Evolutionary conservation across 2,113 vertebrate species (phyloP).

Genomic region (Cariama cristata): DNA sequence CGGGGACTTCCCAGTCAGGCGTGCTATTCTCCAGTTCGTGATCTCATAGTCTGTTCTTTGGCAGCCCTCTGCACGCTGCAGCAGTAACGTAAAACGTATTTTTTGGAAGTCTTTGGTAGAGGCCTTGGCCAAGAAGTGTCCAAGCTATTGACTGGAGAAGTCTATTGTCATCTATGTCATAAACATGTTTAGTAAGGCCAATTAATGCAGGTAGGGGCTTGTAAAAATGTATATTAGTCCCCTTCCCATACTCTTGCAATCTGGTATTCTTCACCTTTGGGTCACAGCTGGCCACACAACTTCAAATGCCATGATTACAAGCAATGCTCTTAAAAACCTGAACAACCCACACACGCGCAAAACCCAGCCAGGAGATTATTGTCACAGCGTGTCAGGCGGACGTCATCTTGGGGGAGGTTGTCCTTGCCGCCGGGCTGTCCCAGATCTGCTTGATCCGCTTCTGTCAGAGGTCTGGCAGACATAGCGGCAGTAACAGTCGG

Average conservation of each 20-base stretch:
- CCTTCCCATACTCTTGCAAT: neutral
- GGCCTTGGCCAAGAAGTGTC: neutral
- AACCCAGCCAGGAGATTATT: neutral
- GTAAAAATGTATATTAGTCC: neutral
- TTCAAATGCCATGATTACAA: neutral
- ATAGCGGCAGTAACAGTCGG: accelerated
- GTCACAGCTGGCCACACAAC: neutral
- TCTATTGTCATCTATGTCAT: neutral
- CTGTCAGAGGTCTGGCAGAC: neutral
- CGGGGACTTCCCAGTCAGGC: neutral
- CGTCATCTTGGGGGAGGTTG: neutral
- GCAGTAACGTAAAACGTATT: neutral
- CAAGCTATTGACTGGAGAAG: neutral
- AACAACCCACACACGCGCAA: no score
- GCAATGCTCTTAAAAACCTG: neutral
- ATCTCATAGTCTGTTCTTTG: slow-evolving; percentile 44
- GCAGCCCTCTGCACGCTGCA: neutral
- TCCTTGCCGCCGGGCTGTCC: no score
- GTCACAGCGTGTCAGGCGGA: accelerated
- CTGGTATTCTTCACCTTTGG: neutral
- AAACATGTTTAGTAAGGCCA: neutral
- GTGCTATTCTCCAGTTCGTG: neutral
- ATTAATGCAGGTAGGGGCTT: neutral
- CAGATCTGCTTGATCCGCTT: accelerated
- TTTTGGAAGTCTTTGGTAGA: slow-evolving; percentile 34